A percentile compares a stretch with the other conserved stretches of the same genome.
phyloP scores from a whole-genome alignment of 2,888 invertebrate genomes.

The Lasioglossum malachurum region DNA sequence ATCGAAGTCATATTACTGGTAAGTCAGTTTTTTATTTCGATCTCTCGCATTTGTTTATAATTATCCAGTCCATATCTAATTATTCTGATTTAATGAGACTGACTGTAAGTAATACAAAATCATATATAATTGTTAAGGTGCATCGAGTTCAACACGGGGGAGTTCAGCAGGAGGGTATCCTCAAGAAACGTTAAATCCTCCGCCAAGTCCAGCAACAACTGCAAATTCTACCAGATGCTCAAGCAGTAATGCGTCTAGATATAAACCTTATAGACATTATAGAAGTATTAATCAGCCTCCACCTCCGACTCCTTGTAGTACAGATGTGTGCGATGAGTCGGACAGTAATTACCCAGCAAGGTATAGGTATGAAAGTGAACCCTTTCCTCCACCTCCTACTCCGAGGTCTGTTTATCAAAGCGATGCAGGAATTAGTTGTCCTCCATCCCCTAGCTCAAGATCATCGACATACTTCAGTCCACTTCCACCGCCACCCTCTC shows the following conservation, averaged over 20 bases:
- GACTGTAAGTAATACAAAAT: neutral
- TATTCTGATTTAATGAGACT: too few species aligned
- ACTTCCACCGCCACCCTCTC: slow-evolving; percentile 94
- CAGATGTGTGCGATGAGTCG: slow-evolving; percentile 96
- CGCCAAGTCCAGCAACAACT: slow-evolving; percentile 95
- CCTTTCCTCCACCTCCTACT: slow-evolving; percentile 91
- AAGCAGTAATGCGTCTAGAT: slow-evolving; percentile 87
- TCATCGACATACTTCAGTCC: slow-evolving; percentile 93
- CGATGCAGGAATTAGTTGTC: slow-evolving; percentile 88
- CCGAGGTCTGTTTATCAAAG: slow-evolving; percentile 91
- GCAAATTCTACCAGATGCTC: slow-evolving; percentile 86
- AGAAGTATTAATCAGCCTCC: slow-evolving; percentile 93
- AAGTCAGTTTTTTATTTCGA: slow-evolving; percentile 69
- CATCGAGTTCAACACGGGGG: slow-evolving; percentile 90
- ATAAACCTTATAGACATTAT: slow-evolving; percentile 92
- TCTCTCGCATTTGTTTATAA: neutral
- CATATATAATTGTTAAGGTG: slow-evolving; percentile 78
- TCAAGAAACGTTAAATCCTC: slow-evolving; percentile 95
- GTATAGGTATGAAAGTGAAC: slow-evolving; percentile 88
- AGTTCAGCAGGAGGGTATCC: slow-evolving; percentile 89
- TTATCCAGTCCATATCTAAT: neutral
- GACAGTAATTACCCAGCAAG: slow-evolving; percentile 90
- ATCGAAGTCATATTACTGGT: slow-evolving; percentile 90
- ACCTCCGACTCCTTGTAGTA: slow-evolving; percentile 97
- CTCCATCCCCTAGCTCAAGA: slow-evolving; percentile 89